phyloP scores from a whole-genome alignment of 1,140 invertebrate species.

The Andricus grossulariae region DNA sequence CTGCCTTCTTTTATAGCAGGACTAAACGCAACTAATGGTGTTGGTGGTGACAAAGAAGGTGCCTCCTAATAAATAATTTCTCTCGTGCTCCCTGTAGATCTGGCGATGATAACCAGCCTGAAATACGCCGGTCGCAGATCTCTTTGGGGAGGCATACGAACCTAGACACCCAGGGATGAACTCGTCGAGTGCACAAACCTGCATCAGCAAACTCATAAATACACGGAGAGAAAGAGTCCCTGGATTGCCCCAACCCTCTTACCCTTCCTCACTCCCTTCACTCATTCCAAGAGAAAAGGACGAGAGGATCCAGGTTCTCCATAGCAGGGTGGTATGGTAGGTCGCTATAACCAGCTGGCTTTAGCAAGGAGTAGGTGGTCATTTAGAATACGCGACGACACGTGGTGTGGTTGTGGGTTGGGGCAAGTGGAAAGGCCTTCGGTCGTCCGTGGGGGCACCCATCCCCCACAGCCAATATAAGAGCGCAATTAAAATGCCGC shows the following conservation, averaged over 20 bases:
- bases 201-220: constrained; percentile 20
- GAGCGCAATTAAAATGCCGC: constrained; percentile 75
- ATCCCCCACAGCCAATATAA: constrained; percentile 62
- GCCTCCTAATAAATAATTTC: constrained; percentile 76
- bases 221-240: not conserved
- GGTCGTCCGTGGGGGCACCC: constrained; percentile 51
- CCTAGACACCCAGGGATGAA: constrained; percentile 35
- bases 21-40: not conserved
- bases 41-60: constrained; percentile 69
- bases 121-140: constrained; percentile 68
- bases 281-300: constrained; percentile 28
- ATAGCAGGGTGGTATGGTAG: not conserved
- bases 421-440: constrained; percentile 10
- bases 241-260: not conserved
- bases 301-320: constrained; percentile 33
- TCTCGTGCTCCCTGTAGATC: constrained; percentile 74
- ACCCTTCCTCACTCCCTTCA: constrained; percentile 14
- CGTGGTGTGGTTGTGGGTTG: constrained; percentile 36
- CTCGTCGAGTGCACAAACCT: not conserved
- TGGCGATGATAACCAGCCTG: constrained; percentile 73
- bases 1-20: constrained; percentile 23
- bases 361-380: constrained; percentile 57
- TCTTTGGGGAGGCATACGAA: constrained; percentile 54
- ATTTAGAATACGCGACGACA: constrained; percentile 62
- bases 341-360: constrained; percentile 31